phyloP scores from a whole-genome alignment of 2,113 vertebrate species.

The Zosterops hypoxanthus region DNA sequence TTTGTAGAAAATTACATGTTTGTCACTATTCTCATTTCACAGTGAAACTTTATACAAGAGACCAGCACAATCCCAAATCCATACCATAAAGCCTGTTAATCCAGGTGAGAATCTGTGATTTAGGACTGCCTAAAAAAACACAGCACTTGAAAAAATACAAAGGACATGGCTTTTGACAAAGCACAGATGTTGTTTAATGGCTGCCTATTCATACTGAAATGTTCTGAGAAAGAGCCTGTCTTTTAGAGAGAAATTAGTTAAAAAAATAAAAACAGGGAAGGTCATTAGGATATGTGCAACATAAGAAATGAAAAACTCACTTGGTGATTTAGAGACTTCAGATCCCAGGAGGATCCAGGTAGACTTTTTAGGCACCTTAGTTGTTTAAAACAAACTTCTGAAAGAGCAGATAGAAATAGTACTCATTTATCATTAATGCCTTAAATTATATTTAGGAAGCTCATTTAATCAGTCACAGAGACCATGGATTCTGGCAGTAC shows the following conservation, averaged over 20 bases:
- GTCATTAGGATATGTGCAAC: not conserved
- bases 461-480: conserved; percentile 26
- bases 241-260: not conserved
- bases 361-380: not conserved
- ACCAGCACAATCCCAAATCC: not conserved
- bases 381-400: conserved; percentile 23
- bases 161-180: not conserved
- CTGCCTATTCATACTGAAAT: not conserved
- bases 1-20: not conserved
- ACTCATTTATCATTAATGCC: conserved; percentile 45
- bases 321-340: not conserved
- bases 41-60: not conserved
- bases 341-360: not conserved
- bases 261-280: not conserved
- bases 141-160: not conserved
- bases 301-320: not conserved
- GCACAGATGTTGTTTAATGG: not conserved
- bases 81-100: not conserved
- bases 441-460: conserved; percentile 54
- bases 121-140: not conserved
- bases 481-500: not conserved
- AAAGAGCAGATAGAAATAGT: conserved; percentile 18
- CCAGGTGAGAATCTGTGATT: not conserved
- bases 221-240: not conserved
- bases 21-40: not conserved